Evolutionary conservation across 2,113 vertebrate species (phyloP), one percentile per base, ranked within the genome.

Genomic region (Oryzias javanicus): DNA sequence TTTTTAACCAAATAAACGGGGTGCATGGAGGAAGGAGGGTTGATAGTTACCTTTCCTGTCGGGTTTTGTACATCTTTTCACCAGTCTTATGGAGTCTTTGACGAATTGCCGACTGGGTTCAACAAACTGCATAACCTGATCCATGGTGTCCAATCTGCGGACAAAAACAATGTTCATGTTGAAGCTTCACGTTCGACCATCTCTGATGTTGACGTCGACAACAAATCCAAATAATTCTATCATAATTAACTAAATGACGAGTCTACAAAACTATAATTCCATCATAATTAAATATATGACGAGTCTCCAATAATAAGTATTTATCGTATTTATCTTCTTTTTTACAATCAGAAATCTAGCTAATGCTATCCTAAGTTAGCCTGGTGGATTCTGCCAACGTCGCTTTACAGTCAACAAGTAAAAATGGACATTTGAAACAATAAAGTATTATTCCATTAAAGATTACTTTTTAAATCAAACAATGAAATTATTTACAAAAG

Each of bases 51-150:
- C 97, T 96, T 98, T 99, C 67, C 97, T 93, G 74, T 99, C 96
- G n/a, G 97, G 97, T 73, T 99, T 99, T 14, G 96, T 99, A 68
- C 97, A 99, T 71, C 97, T 94, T 71, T 99, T 99, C 3, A 99
- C 96, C 10, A 99, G 96, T n/a, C 97, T 91, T 69, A 98, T 96
- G 0, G 97, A 98, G 67, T 99, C 96, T 75, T 99, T 99, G 48
- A 98, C 96, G 72, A 99, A 98, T 70, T 99, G 96, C 57, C 96
- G 92, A 49, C 96, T 97, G 46, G 96, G 97, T 81, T 99, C 96
- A 17, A 98, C 96, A 18, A 98, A 99, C 25, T 98, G 96, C 96
- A 97, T 98, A 3, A 98, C 94, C 84, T 98, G 96, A 79, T 98
- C 97, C 97, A 98, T 98, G 85, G 17, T n/a, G 67, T 19, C 56